phyloP scores from a whole-genome alignment of 2,797 vertebrate genomes.

The Anisognathus igniventris region DNA sequence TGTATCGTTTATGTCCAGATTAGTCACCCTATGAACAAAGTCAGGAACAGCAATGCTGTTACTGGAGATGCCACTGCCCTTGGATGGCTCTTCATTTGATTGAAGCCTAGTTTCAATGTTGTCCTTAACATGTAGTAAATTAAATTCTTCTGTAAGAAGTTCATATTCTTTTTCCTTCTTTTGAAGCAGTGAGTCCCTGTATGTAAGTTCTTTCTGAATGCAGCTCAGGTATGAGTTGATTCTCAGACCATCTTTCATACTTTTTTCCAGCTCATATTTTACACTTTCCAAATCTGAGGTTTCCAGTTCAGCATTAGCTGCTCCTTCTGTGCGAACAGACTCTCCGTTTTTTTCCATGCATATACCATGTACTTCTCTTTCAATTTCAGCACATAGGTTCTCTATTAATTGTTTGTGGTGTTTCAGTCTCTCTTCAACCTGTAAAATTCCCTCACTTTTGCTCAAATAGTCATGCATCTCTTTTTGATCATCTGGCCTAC shows the following conservation, averaged over 20 bases:
- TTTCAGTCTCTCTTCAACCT: constrained; percentile 82
- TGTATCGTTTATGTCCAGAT: constrained; percentile 84
- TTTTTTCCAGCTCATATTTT: constrained; percentile 80
- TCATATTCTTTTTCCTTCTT: constrained; percentile 89
- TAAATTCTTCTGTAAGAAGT: constrained; percentile 84
- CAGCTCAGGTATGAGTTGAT: constrained; percentile 81
- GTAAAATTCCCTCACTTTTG: constrained; percentile 75
- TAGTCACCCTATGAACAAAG: constrained; percentile 75
- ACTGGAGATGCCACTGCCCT: constrained; percentile 44
- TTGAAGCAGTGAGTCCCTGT: constrained; percentile 77
- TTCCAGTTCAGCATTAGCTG: constrained; percentile 41
- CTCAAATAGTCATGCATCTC: constrained; percentile 75
- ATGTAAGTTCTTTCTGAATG: constrained; percentile 84
- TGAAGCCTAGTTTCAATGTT: constrained; percentile 51
- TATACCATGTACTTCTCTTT: constrained; percentile 77
- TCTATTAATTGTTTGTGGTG: constrained; percentile 83
- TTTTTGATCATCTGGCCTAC: constrained; percentile 12
- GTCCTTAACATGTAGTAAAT: constrained; percentile 73
- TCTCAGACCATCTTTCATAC: constrained; percentile 82
- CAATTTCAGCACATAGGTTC: constrained; percentile 84
- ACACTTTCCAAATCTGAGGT: constrained; percentile 74
- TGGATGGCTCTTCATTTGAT: constrained; percentile 58
- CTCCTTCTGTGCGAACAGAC: background rate
- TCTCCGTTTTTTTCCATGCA: constrained; percentile 44
- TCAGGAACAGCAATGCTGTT: constrained; percentile 31